Evolutionary conservation across 2,113 vertebrate species (phyloP).

Genomic region (Caranx ignobilis): DNA sequence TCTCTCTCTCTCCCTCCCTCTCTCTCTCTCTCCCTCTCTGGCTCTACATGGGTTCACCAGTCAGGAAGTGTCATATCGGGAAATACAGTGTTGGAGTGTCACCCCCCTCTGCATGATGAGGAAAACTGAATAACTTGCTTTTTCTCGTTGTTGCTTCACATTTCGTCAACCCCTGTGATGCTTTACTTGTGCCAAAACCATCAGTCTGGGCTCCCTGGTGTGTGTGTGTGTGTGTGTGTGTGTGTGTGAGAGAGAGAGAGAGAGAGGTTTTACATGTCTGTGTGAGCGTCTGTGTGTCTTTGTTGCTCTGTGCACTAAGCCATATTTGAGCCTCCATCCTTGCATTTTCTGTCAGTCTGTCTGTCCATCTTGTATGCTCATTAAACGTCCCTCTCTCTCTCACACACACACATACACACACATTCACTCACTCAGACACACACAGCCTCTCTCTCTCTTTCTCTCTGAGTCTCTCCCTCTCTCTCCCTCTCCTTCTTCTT

Average conservation of each 20-base stretch:
- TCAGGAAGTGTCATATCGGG: conserved; percentile 80
- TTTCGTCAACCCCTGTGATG: conserved; percentile 85
- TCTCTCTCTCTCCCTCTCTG: conserved; percentile 28
- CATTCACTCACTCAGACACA: conserved; percentile 23
- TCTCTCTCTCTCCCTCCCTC: conserved; percentile 27
- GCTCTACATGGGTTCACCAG: conserved; percentile 43
- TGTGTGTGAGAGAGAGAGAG: conserved; percentile 6
- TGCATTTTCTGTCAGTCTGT: conserved; percentile 81
- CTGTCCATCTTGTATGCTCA: conserved; percentile 81
- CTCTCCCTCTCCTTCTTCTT: conserved; percentile 60
- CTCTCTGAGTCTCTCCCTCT: conserved; percentile 20
- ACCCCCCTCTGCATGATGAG: conserved; percentile 65
- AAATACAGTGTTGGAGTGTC: conserved; percentile 67
- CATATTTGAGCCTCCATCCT: conserved; percentile 70
- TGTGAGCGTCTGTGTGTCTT: conserved; percentile 35
- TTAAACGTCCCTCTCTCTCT: conserved; percentile 80
- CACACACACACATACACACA: conserved; percentile 28
- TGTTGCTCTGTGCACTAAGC: conserved; percentile 51
- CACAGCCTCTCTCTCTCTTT: conserved; percentile 3
- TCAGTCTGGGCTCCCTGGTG: conserved; percentile 54
- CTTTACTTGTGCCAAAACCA: conserved; percentile 72
- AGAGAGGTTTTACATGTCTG: background rate
- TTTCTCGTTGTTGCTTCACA: conserved; percentile 81
- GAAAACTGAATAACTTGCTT: conserved; percentile 72
- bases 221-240: conserved; percentile 42